Conservation (phyloP, 2,113 vertebrate genomes). For the Cichladusa arquata region DNA sequence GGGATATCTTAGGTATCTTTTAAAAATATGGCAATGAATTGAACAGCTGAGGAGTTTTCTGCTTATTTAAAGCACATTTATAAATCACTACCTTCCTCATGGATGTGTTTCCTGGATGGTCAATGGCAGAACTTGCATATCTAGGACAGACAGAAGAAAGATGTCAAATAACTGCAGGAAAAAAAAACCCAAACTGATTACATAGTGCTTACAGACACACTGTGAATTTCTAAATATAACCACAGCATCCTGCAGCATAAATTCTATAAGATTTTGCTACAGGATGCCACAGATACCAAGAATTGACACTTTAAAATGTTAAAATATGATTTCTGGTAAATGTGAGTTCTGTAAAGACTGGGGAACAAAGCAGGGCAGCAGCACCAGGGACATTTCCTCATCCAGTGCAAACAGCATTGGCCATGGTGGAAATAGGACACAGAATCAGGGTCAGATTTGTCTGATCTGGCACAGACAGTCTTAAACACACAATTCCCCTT, state of each 20-base stretch:
- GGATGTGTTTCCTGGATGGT: slow-evolving; percentile 81
- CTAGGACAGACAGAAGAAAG: slow-evolving; percentile 62
- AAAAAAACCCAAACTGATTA: neutral
- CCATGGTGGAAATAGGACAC: neutral
- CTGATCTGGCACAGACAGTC: neutral
- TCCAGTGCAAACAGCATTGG: neutral
- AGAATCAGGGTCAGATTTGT: neutral
- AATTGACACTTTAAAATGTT: neutral
- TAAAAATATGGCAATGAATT: neutral
- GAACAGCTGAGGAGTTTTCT: neutral
- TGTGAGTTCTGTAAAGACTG: neutral
- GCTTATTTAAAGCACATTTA: neutral
- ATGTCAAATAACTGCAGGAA: neutral
- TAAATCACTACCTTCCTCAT: slow-evolving; percentile 83
- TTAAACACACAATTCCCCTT: neutral
- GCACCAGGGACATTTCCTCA: neutral
- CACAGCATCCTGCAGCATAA: neutral
- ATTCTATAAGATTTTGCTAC: neutral
- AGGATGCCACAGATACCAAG: neutral
- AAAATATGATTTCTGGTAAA: neutral
- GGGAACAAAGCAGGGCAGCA: neutral
- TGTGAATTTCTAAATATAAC: neutral
- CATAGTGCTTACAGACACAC: neutral
- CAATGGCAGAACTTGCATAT: slow-evolving; percentile 82
- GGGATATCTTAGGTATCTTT: neutral